Conservation (phyloP, 2,888 invertebrate species). For the Amphipyra tragopoginis region DNA sequence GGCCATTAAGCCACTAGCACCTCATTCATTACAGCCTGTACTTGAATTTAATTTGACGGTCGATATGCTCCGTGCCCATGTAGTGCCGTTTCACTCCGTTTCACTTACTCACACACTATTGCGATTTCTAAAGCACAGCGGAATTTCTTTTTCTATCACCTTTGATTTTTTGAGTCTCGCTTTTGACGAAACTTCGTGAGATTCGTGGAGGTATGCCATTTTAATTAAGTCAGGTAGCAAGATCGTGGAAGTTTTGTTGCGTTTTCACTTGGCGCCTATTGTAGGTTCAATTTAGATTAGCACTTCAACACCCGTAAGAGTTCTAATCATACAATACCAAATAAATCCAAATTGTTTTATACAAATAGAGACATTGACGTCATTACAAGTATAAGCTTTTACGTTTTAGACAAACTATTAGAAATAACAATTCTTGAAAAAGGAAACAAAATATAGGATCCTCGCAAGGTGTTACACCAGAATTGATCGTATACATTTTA, state of each 20-base stretch:
- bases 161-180: slow-evolving; percentile 37
- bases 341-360: slow-evolving; percentile 4
- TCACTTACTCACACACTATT: slow-evolving; percentile 72
- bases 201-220: slow-evolving; percentile 34
- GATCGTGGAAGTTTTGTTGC: slow-evolving; percentile 16
- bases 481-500: slow-evolving; percentile 10
- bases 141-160: slow-evolving; percentile 76
- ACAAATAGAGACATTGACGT: slow-evolving; percentile 9
- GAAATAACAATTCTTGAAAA: slow-evolving; percentile 2
- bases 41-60: slow-evolving; percentile 85
- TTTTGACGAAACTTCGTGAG: slow-evolving; percentile 44
- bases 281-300: slow-evolving; percentile 5
- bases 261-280: slow-evolving; percentile 22
- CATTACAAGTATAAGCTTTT: neutral
- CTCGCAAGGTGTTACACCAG: slow-evolving; percentile 33
- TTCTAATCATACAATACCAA: slow-evolving; percentile 6
- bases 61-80: slow-evolving; percentile 83
- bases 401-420: neutral
- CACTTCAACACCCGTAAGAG: neutral
- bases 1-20: slow-evolving; percentile 26
- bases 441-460: slow-evolving; percentile 2
- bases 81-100: slow-evolving; percentile 83
- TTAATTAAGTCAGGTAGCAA: slow-evolving; percentile 34
- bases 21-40: slow-evolving; percentile 72
- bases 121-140: slow-evolving; percentile 78